phyloP scores from a whole-genome alignment of 2,888 invertebrate species.

The Aspidiotus rigidus region DNA sequence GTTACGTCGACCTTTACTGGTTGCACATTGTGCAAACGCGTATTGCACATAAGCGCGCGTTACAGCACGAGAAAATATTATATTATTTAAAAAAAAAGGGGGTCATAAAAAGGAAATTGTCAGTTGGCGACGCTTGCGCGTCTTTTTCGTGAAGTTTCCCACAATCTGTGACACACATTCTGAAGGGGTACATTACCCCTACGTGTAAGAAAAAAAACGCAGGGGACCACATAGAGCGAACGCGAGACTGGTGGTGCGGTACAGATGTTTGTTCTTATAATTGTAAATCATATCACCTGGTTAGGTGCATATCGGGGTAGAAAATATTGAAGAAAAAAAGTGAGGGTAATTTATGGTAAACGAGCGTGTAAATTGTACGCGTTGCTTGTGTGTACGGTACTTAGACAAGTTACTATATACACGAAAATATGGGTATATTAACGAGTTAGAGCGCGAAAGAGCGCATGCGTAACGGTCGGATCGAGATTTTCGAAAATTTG shows the following conservation, averaged over 20 bases:
- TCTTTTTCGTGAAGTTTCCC: conserved; percentile 9
- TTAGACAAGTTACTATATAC: too few species aligned
- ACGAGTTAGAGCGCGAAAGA: too few species aligned
- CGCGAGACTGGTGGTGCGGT: conserved; percentile 11
- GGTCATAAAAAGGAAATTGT: conserved; percentile 18
- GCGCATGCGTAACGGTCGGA: conserved; percentile 11
- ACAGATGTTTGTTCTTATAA: conserved; percentile 25
- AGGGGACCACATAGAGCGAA: conserved; percentile 22
- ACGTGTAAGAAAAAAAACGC: background rate
- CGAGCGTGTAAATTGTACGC: conserved; percentile 3
- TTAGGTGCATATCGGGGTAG: background rate
- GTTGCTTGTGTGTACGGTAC: too few species aligned
- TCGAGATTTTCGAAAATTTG: background rate
- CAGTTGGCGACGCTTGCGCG: conserved; percentile 13
- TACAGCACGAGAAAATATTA: background rate
- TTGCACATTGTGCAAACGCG: background rate
- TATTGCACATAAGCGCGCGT: background rate
- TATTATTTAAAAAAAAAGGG: background rate
- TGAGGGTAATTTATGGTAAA: conserved; percentile 7
- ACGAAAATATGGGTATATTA: too few species aligned
- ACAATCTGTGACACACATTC: conserved; percentile 22
- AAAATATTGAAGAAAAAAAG: background rate
- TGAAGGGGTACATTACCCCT: conserved; percentile 12
- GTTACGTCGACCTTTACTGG: background rate
- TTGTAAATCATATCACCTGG: conserved; percentile 23